These are phyloP conservation scores for Murina feae DNA, from an alignment of 2,113 vertebrate species.

Conservation along the genomic window DNA sequence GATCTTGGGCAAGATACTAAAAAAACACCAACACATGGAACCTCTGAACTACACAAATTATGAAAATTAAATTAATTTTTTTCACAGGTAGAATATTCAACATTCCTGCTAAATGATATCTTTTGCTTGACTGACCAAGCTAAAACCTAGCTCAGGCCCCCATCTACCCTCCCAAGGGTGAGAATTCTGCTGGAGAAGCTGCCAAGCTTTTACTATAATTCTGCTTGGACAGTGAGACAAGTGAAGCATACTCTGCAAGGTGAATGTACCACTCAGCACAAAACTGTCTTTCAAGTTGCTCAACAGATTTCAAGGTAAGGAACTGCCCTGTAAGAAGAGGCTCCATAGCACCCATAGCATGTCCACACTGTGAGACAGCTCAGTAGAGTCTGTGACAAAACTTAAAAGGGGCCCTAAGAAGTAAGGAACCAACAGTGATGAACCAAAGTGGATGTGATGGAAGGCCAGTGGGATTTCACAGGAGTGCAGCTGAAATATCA, in stretches of 20 bases:
- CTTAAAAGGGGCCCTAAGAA: neutral
- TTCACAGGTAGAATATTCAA: neutral
- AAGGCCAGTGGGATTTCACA: neutral
- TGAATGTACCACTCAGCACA: neutral
- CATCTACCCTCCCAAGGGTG: neutral
- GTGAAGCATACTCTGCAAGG: neutral
- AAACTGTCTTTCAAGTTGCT: neutral
- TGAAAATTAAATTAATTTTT: neutral
- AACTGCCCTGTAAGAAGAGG: neutral
- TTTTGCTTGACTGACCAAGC: neutral
- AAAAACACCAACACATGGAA: neutral
- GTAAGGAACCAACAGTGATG: neutral
- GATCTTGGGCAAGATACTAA: neutral
- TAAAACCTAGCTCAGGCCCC: neutral
- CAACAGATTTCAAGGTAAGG: neutral
- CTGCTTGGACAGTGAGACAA: neutral
- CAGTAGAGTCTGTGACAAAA: neutral
- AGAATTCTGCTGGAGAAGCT: neutral
- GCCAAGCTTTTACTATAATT: neutral
- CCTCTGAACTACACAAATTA: neutral
- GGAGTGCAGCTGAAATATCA: neutral
- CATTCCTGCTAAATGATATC: neutral
- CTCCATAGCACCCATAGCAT: neutral
- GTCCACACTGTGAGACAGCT: neutral
- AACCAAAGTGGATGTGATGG: rapidly evolving